Percentiles rank a stretch among this genome's conserved stretches.
phyloP scores from a whole-genome alignment of 2,797 vertebrate genomes.

The Alca torda region DNA sequence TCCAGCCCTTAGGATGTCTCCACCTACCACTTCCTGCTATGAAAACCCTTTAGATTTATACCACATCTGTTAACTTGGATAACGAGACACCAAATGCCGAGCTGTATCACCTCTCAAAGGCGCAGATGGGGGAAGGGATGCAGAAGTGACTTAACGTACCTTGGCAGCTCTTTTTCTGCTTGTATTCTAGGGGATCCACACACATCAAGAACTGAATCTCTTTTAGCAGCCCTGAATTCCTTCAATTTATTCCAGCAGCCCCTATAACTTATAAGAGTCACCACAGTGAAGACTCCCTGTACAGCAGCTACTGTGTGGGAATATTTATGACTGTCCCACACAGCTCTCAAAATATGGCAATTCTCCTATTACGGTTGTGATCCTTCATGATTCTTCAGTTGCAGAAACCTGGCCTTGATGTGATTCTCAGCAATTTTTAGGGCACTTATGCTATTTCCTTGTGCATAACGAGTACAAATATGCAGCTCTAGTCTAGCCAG shows the following conservation, averaged over 20 bases:
- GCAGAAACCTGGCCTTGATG: background rate
- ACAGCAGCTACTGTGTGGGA: background rate
- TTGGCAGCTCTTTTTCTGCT: background rate
- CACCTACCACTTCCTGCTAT: constrained; percentile 55
- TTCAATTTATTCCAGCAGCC: background rate
- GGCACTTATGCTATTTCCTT: background rate
- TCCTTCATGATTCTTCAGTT: background rate
- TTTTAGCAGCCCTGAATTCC: background rate
- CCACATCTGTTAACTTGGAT: constrained; percentile 1
- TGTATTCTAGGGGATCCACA: background rate
- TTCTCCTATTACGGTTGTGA: background rate
- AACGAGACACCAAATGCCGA: background rate
- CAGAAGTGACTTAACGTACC: background rate
- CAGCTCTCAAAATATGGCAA: background rate
- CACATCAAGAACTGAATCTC: background rate
- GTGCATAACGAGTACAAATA: background rate
- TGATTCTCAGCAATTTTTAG: background rate
- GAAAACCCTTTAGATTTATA: background rate
- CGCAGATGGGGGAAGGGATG: background rate
- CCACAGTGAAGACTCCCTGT: background rate
- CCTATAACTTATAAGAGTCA: background rate
- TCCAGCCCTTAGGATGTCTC: constrained; percentile 41
- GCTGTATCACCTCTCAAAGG: background rate
- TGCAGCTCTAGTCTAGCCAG: background rate
- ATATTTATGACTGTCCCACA: background rate